Conservation (phyloP, 2,797 vertebrate genomes). For the Crenuchus spilurus region DNA sequence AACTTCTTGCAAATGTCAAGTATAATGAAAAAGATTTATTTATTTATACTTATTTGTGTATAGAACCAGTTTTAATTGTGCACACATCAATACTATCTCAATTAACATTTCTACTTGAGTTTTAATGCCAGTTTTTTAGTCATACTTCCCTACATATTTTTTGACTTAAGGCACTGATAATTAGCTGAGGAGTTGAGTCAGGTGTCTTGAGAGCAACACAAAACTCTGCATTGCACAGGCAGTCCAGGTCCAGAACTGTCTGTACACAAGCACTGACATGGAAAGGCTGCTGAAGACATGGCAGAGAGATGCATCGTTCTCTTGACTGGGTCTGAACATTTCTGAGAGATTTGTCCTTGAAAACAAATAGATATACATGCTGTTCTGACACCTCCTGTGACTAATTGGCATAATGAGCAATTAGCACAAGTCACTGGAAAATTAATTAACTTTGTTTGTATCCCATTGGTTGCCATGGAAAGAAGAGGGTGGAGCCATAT, state of each 20-base stretch:
- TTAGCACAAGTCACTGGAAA: slow-evolving; percentile 55
- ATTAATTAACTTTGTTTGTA: slow-evolving; percentile 51
- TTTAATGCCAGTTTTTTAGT: no score
- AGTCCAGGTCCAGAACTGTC: neutral
- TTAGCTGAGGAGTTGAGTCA: neutral
- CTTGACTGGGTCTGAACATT: neutral
- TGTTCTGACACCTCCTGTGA: slow-evolving; percentile 44
- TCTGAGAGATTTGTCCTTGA: slow-evolving; percentile 16
- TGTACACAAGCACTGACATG: neutral
- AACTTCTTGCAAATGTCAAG: no score
- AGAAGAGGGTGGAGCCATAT: slow-evolving; percentile 4
- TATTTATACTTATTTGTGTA: no score
- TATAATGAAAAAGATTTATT: no score
- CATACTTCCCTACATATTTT: neutral
- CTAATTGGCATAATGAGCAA: slow-evolving; percentile 54
- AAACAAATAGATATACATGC: slow-evolving; percentile 27
- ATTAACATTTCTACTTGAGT: no score
- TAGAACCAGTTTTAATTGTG: no score
- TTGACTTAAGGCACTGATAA: neutral
- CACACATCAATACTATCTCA: no score
- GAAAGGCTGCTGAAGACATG: neutral
- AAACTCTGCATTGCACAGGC: neutral
- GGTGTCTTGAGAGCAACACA: neutral
- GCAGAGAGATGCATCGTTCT: slow-evolving; percentile 23
- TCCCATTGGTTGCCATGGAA: slow-evolving; percentile 28